Percentiles rank a stretch among this genome's conserved stretches.
These are phyloP conservation scores for Cinara cedri DNA, from an alignment of 2,888 invertebrate species.

Conservation along the genomic window DNA sequence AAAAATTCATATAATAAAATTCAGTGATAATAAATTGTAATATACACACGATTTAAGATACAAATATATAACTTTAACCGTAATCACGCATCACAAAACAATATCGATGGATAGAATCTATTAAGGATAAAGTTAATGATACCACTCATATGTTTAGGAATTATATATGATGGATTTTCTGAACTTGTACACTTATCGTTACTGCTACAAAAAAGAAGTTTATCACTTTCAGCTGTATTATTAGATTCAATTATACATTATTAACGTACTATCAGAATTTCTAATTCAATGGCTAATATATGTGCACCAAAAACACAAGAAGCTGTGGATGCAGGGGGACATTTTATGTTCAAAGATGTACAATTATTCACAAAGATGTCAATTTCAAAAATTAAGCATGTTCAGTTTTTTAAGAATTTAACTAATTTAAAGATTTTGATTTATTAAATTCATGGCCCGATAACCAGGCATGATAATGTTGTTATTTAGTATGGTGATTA, in stretches of 20 bases:
- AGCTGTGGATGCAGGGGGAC: neutral
- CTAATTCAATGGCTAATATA: conserved; percentile 24
- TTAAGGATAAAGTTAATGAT: no score
- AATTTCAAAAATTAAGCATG: conserved; percentile 27
- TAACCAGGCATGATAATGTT: no score
- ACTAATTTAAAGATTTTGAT: neutral
- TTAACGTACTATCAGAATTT: conserved; percentile 7
- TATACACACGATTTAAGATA: no score
- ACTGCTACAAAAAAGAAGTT: conserved; percentile 2
- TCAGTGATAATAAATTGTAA: no score
- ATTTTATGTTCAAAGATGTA: conserved; percentile 1
- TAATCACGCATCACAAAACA: no score
- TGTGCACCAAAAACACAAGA: conserved; percentile 19
- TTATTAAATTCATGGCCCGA: neutral
- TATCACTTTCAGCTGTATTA: conserved; percentile 1
- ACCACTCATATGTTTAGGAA: no score
- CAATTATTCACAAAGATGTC: conserved; percentile 1
- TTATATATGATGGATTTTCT: conserved; percentile 18
- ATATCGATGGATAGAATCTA: no score
- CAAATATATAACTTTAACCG: no score
- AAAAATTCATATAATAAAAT: no score
- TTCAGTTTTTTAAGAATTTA: conserved; percentile 9
- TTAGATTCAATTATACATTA: no score
- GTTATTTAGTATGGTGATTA: neutral
- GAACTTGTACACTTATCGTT: conserved; percentile 17